Evolutionary conservation across 1,140 invertebrate genomes (phyloP).

Genomic region (Octopus bimaculoides): DNA sequence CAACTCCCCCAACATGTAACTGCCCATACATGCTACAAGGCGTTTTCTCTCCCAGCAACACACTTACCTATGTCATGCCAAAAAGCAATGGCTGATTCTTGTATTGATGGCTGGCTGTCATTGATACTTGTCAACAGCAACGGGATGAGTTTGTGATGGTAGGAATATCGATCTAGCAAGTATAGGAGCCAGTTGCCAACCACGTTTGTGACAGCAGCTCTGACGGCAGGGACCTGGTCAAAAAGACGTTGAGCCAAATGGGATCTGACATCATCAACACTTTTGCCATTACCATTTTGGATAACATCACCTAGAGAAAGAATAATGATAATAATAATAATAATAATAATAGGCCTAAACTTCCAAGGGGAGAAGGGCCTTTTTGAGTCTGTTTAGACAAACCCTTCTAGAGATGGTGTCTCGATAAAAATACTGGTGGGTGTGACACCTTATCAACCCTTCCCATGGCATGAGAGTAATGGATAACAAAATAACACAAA

Average conservation of each 20-base stretch:
- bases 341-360: too few relatives aligned
- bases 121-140: constrained; percentile 72
- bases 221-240: constrained; percentile 70
- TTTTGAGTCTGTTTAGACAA: too few relatives aligned
- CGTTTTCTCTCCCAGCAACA: too few relatives aligned
- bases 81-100: constrained; percentile 61
- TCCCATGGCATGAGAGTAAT: too few relatives aligned
- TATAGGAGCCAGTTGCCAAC: constrained; percentile 69
- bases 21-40: too few relatives aligned
- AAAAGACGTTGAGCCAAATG: constrained; percentile 74
- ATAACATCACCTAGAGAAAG: constrained; percentile 61
- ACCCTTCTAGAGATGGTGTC: too few relatives aligned
- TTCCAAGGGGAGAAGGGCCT: too few relatives aligned
- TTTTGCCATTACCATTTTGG: constrained; percentile 64
- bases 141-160: constrained; percentile 72
- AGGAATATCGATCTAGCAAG: constrained; percentile 75
- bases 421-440: too few relatives aligned
- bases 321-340: neutral
- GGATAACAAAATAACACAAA: too few relatives aligned
- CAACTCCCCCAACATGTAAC: too few relatives aligned
- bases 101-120: constrained; percentile 70
- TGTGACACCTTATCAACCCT: too few relatives aligned
- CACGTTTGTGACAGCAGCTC: constrained; percentile 67
- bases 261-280: constrained; percentile 64
- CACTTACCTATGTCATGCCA: constrained; percentile 69